Evolutionary conservation across 2,888 invertebrate genomes (phyloP), one percentile per base, ranked within the genome.

Genomic region (Ochlodes sylvanus): DNA sequence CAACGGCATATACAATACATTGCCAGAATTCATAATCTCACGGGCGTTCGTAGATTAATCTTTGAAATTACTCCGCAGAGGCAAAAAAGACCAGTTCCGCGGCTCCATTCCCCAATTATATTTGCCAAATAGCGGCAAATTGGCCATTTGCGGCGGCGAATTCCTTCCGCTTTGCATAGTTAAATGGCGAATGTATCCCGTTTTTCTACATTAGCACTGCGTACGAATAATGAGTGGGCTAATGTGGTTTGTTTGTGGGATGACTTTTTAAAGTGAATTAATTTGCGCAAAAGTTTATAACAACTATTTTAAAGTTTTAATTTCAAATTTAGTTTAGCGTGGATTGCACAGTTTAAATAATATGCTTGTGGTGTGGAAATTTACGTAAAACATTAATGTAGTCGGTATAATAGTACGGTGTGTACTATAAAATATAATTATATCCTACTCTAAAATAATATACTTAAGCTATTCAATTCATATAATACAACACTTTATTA

Each of bases 11-110:
- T 68, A 62, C 62, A 68, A 68, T 56, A 63, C 68, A 69, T 80
- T 82, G 86, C 87, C 87, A 87, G 87, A 87, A 84, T 83, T 85
- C 84, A 86, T 87, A 86, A 89, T 87, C 86, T 83, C 84, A 79
- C 83, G 80, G 82, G 82, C 74, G 79, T 84, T 84, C 81, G 78
- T 76, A 74, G 85, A 89, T 89, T 87, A 90, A 89, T 88, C 86
- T 86, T 79, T 76, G 68, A 76, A 85, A 88, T 85, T 85, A 85
- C 81, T 77, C 79, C 74, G 73, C 72, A 72, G 69, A 73, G 73
- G 73, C 79, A 79, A 87, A 87, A 87, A 87, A 89, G 82, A 80
- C 83, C 84, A 81, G 80, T 82, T 83, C 76, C 76, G 78, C 76
- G 83, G 80, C 77, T 79, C 79, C 78, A 78, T 80, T 77, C 76